Percentiles rank a stretch among this genome's conserved stretches.
These are phyloP conservation scores for Steatornis caripensis DNA, from an alignment of 2,113 vertebrate species.

Conservation along the genomic window DNA sequence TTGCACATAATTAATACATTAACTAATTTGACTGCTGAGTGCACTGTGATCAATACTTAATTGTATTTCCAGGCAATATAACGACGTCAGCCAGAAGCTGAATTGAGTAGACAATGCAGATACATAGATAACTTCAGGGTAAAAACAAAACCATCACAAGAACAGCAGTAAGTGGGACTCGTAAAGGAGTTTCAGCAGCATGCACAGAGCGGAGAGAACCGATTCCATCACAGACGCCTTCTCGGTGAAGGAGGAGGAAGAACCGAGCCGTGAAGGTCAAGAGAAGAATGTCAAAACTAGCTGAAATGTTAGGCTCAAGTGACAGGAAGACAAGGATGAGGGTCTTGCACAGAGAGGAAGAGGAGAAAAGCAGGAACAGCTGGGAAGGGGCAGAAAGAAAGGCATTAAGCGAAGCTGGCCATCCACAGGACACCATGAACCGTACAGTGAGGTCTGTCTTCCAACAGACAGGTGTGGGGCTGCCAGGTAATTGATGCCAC, in stretches of 20 bases:
- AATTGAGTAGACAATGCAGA: not conserved
- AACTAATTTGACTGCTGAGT: not conserved
- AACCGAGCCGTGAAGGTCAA: not conserved
- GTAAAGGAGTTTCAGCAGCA: not conserved
- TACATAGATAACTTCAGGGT: not conserved
- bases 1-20: not conserved
- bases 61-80: constrained; percentile 2
- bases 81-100: not conserved
- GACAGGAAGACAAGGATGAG: not conserved
- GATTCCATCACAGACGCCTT: not conserved
- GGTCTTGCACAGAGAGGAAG: not conserved
- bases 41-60: constrained; percentile 26
- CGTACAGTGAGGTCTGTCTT: not conserved
- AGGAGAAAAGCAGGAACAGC: not conserved
- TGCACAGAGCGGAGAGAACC: not conserved
- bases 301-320: not conserved
- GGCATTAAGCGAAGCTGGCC: not conserved
- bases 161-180: not conserved
- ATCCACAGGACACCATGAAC: not conserved
- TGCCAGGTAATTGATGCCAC: not conserved
- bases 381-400: not conserved
- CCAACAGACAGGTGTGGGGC: not conserved
- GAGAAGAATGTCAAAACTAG: not conserved
- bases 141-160: not conserved
- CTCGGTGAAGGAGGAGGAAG: not conserved